Evolutionary conservation across 2,797 vertebrate species (phyloP).

Genomic region (Pangasius larnaudii): DNA sequence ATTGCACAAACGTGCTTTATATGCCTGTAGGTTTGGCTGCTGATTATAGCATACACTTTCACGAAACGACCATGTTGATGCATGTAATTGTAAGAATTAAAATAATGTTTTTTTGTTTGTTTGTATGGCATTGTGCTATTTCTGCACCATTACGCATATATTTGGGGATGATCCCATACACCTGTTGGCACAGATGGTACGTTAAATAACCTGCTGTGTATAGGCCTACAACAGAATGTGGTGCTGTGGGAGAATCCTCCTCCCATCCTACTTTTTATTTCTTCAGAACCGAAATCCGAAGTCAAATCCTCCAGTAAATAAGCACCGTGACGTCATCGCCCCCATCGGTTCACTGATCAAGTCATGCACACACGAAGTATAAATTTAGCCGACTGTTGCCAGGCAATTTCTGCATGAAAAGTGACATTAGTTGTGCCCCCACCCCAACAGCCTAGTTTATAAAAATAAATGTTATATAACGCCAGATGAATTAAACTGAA

Average conservation of each 20-base stretch:
- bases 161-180: not conserved
- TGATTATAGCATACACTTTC: not conserved
- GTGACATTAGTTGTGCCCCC: slow-evolving; percentile 54
- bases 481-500: slow-evolving; percentile 26
- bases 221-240: not conserved
- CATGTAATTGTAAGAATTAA: not conserved
- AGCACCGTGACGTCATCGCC: slow-evolving; percentile 67
- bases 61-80: not conserved
- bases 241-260: not conserved
- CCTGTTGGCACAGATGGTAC: not conserved
- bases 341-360: slow-evolving; percentile 67
- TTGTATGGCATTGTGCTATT: not conserved
- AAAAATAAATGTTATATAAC: slow-evolving; percentile 43
- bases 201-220: not conserved
- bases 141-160: not conserved
- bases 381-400: slow-evolving; percentile 79
- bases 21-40: not conserved
- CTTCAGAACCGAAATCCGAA: slow-evolving; percentile 33
- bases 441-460: slow-evolving; percentile 38
- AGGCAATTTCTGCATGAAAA: slow-evolving; percentile 71
- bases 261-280: not conserved
- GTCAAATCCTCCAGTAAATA: slow-evolving; percentile 54
- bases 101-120: not conserved
- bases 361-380: slow-evolving; percentile 65
- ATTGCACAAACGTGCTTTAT: not conserved